phyloP scores from a whole-genome alignment of 2,113 vertebrate species.

The Alectura lathami region DNA sequence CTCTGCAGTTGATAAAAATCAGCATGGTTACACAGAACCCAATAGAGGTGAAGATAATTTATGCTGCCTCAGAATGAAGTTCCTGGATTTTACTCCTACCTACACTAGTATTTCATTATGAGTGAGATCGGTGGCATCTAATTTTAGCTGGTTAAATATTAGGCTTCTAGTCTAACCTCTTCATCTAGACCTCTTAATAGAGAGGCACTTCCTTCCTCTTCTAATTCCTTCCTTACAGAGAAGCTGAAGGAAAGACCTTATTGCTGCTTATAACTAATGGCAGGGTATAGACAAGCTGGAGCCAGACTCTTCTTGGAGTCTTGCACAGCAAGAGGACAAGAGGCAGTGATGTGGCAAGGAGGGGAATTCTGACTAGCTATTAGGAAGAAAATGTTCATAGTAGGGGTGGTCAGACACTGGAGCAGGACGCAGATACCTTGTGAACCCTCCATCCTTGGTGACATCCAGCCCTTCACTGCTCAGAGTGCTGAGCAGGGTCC shows the following conservation, averaged over 20 bases:
- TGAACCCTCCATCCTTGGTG: background rate
- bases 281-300: background rate
- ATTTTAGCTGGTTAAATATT: background rate
- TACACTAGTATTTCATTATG: background rate
- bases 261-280: background rate
- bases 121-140: background rate
- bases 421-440: background rate
- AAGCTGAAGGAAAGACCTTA: background rate
- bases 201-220: background rate
- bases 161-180: background rate
- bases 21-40: background rate
- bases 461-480: background rate
- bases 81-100: background rate
- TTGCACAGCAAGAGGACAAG: background rate
- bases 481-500: background rate
- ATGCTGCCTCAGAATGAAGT: background rate
- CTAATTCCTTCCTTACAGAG: background rate
- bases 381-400: background rate
- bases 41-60: background rate
- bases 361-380: background rate
- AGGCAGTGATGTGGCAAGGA: fast-evolving
- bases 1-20: background rate
- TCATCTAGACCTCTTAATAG: background rate
- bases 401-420: background rate
- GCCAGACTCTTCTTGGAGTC: background rate